Conservation (phyloP, 2,797 vertebrate species). For the Balearica regulorum region DNA sequence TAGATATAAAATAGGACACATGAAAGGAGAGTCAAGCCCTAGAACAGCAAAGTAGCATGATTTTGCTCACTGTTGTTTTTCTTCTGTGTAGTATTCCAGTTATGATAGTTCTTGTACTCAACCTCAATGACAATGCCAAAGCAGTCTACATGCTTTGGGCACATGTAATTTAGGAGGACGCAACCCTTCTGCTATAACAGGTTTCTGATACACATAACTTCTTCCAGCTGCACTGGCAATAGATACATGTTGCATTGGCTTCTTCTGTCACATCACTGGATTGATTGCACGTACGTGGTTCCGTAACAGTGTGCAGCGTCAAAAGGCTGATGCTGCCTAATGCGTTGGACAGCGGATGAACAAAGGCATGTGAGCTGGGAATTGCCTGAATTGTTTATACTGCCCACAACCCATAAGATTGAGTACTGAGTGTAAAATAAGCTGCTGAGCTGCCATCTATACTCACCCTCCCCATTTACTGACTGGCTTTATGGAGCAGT, state of each 20-base stretch:
- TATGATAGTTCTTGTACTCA: background rate
- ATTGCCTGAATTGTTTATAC: background rate
- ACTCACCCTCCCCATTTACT: background rate
- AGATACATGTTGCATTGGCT: background rate
- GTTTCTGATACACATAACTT: background rate
- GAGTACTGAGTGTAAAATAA: background rate
- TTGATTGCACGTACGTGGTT: background rate
- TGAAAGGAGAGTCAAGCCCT: background rate
- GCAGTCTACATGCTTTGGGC: background rate
- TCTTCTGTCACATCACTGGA: background rate
- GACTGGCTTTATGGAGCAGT: background rate
- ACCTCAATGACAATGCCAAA: background rate
- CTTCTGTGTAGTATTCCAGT: background rate
- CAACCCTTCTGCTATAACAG: background rate
- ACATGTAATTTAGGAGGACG: background rate
- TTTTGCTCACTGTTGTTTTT: background rate
- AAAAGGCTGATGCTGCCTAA: background rate
- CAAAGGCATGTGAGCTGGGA: background rate
- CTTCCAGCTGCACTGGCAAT: background rate
- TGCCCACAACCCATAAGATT: background rate
- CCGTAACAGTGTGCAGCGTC: background rate
- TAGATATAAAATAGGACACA: background rate
- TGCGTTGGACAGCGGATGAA: background rate
- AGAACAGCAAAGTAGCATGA: background rate
- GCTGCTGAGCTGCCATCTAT: background rate